Base-by-base conservation (phyloP, 2,888 invertebrate genomes). In the Parapristionchus giblindavisi region DNA sequence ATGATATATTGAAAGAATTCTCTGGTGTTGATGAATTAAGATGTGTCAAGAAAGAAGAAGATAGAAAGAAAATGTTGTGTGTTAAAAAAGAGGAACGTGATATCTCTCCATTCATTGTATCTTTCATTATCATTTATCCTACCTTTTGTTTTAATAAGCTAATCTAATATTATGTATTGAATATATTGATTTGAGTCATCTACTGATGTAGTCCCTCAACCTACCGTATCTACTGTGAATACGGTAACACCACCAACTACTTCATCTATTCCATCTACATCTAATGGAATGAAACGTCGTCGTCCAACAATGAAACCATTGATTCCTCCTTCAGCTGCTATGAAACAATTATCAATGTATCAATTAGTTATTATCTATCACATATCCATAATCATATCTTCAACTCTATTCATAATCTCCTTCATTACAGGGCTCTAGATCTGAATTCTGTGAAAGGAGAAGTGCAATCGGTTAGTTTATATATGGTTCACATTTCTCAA, bases 1-100 rank as follows among this genome's bases (percentile, higher is more conserved):
- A 99, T 87, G 97, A 98, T 83, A 96, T 97, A 52, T 90, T 98
- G 43, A 84, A 83, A 61, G 80, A 80, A 29, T 56, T 71, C 56
- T 71, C 70, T 38, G 70, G 70, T 24, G 63, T 40, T 29, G 63
- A 65, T 43, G 63, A 65, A 17, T 43, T 43, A 8, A 65, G 61
- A 36, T 34, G 24, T 36, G 36, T 27, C 8, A 27, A 40, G 27
- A 63, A 40, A 40, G 56, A 27, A 32, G 38, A 65, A 4, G 63
- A 65, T 21, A 43, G 43, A 5, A 65, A 65, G 43, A 65, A 14
- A n/a, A 43, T 65, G 3, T 27, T 65, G 36, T 43, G 36, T 27
- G 43, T 65, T 40, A 43, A 65, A 65, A 43, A 29, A n/a, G 63
- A 43, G 29, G 43, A 65, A 8, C 2, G 6, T 0, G 63, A 65